Evolutionary conservation across 2,113 vertebrate species (phyloP).

Genomic region (Opisthocomus hoazin): DNA sequence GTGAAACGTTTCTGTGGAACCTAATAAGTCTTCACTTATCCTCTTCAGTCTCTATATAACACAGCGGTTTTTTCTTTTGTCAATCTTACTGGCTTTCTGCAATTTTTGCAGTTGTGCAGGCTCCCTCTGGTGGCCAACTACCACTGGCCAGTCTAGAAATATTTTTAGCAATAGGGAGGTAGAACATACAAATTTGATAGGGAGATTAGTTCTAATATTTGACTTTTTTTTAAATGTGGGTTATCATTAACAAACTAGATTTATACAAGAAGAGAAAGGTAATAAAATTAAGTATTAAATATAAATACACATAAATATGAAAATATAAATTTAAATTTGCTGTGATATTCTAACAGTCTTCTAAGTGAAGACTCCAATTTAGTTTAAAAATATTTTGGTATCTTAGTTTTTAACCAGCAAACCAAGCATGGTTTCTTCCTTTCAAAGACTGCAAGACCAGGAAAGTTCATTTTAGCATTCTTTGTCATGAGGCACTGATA

Average conservation of each 20-base stretch:
- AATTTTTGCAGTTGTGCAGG: background rate
- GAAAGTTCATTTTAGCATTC: background rate
- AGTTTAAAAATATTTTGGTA: background rate
- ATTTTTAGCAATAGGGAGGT: background rate
- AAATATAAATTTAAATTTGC: background rate
- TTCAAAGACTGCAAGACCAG: background rate
- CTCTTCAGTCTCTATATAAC: background rate
- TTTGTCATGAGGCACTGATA: background rate
- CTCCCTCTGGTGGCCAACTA: slow-evolving; percentile 38
- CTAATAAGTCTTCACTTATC: background rate
- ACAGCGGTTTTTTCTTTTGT: background rate
- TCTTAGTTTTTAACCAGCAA: background rate
- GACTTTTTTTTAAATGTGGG: background rate
- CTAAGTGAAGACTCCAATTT: background rate
- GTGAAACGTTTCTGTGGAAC: background rate
- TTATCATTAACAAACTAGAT: no score
- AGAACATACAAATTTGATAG: background rate
- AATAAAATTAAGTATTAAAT: background rate
- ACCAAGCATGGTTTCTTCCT: background rate
- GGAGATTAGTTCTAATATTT: background rate
- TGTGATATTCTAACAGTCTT: background rate
- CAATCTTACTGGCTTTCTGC: background rate
- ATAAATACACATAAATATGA: background rate
- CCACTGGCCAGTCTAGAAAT: background rate
- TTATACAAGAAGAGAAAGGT: background rate